A percentile compares a stretch with the other conserved stretches of the same genome.
These are phyloP conservation scores for Gulo gulo DNA, from an alignment of 2,113 vertebrate genomes.

Conservation along the genomic window DNA sequence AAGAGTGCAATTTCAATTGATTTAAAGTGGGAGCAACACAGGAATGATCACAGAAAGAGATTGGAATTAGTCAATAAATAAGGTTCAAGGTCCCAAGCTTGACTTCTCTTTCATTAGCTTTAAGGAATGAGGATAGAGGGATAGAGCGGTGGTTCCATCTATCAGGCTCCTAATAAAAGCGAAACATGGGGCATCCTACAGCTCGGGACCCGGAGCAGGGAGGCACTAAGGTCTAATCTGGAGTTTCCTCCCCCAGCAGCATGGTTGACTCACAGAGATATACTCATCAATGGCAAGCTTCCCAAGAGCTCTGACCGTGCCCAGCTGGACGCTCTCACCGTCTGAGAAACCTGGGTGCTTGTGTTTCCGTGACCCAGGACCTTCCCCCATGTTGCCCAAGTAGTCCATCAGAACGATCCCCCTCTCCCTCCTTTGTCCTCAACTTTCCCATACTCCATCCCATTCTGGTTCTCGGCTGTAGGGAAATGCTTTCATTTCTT, in stretches of 20 bases:
- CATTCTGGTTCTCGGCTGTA: neutral
- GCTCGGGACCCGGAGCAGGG: neutral
- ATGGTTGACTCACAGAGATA: neutral
- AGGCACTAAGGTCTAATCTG: neutral
- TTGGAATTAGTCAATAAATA: constrained; percentile 79
- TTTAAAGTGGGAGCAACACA: constrained; percentile 55
- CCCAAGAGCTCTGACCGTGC: neutral
- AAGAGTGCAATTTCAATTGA: constrained; percentile 67
- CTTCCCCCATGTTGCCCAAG: neutral
- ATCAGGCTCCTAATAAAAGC: constrained; percentile 40
- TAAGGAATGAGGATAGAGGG: constrained; percentile 37
- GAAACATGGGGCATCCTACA: fast-evolving
- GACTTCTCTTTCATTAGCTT: constrained; percentile 54
- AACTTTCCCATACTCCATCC: neutral
- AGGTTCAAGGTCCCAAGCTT: constrained; percentile 28
- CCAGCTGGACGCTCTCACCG: neutral
- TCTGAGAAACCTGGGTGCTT: neutral
- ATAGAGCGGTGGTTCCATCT: neutral
- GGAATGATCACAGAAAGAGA: constrained; percentile 69
- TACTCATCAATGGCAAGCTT: neutral
- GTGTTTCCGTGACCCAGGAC: neutral
- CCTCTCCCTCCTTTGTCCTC: neutral
- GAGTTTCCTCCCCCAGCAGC: neutral
- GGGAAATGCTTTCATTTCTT: neutral
- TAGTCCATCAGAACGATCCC: neutral